phyloP scores from a whole-genome alignment of 2,113 vertebrate species.

The Anguilla japonica region DNA sequence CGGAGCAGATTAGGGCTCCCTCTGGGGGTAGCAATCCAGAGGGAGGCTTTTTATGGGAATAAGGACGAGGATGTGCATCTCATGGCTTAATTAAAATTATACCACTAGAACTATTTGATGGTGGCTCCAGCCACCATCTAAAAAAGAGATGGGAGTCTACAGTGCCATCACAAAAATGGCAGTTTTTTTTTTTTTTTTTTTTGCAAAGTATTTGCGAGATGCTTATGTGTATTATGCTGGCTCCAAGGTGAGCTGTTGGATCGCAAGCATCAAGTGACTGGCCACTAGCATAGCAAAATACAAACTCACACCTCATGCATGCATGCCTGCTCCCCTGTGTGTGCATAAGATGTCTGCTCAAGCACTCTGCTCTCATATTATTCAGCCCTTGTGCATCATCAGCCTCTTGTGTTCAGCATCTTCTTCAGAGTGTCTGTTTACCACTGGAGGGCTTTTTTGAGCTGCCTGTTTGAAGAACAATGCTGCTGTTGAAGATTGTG shows the following conservation, averaged over 20 bases:
- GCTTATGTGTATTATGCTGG: neutral
- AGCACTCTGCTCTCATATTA: neutral
- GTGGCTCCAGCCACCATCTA: neutral
- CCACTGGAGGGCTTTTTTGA: neutral
- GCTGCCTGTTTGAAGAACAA: neutral
- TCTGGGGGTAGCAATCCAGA: neutral
- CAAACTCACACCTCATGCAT: neutral
- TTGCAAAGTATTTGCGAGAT: neutral
- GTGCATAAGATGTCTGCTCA: neutral
- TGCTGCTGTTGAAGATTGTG: neutral
- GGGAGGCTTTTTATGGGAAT: neutral
- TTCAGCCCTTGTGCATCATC: neutral
- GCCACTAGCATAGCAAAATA: neutral
- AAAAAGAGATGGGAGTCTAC: neutral
- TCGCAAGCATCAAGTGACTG: neutral
- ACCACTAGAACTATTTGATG: neutral
- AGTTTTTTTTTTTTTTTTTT: neutral
- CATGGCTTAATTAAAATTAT: neutral
- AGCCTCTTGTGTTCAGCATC: neutral
- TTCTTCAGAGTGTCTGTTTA: neutral
- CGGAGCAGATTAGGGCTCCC: neutral
- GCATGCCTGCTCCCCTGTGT: neutral
- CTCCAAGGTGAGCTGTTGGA: neutral
- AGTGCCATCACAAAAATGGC: neutral
- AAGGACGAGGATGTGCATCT: neutral